Base-by-base conservation (phyloP, 1,140 invertebrate genomes). In the Agrilus planipennis region DNA sequence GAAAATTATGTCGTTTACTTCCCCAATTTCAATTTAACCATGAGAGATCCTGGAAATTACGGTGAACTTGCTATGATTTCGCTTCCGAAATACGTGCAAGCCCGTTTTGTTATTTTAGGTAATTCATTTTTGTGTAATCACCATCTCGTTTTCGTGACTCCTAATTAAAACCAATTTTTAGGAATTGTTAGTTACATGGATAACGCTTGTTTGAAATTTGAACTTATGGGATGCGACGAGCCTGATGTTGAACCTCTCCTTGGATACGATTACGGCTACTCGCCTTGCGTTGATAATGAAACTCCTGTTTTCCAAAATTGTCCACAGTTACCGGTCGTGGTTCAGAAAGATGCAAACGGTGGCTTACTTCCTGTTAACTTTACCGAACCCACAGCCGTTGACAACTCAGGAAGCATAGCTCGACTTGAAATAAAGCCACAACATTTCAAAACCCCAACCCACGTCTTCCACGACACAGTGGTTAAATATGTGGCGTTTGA, bases 1-100 rank as follows among this genome's bases (percentile, higher is more conserved):
- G 90, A 94, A 60, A 93, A 94, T 54, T 95, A 93, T 53, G 89
- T 94, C 5, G 88, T 94, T 0, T 95, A 95, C 52, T 94, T 92
- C 70, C 90, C 91, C 10, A 93, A 94, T 54, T 93, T 93, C 58
- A 94, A 92, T 62, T 61, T 93, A 16, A 92, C 89, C 0, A 89
- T 88, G 76, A 70, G 87, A 45, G 88, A 92, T 61, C 88, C 89
- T 17, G 90, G 90, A 49, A 93, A 92, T 59, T 92, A 89, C 59
- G 89, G 89, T 35, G 90, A 94, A 69, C 62, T 96, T 23, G 89
- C 92, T 2, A 92, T 94, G 83, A 94, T 96, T 34, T 89, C 87
- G 4, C 60, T 97, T 36, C 90, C 91, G 2, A 88, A 89, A 63
- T 90, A 86, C 46, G 87, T 96, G 1, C 79, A 89, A 64, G 91